phyloP scores from a whole-genome alignment of 2,797 vertebrate species.

The Phyllotis vaccarum region DNA sequence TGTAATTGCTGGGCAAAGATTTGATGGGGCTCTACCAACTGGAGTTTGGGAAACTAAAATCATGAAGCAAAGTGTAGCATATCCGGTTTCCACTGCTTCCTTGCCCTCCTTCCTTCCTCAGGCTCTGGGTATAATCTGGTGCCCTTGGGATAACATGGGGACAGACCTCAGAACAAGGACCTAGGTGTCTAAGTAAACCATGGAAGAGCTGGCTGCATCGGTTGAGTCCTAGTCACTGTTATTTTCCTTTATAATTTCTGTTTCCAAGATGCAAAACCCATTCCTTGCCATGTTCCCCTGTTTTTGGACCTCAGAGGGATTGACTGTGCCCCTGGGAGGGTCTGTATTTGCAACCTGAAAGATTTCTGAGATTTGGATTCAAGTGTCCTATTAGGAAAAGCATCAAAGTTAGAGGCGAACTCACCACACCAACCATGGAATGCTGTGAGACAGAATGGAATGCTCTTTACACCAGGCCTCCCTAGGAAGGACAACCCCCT shows the following conservation, averaged over 20 bases:
- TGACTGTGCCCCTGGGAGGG: not conserved
- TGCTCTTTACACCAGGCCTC: not conserved
- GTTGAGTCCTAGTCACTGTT: not conserved
- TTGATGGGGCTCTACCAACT: rapidly evolving
- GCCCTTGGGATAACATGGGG: not conserved
- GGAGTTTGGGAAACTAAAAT: not conserved
- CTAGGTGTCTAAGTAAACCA: not conserved
- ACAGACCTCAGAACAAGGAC: not conserved
- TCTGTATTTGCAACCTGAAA: not conserved
- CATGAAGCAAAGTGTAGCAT: not conserved
- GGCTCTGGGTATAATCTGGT: not conserved
- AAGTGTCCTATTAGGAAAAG: not conserved
- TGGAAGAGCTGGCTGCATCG: no score
- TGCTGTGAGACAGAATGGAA: rapidly evolving
- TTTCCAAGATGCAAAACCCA: not conserved
- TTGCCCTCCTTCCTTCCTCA: rapidly evolving
- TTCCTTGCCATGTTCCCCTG: no score
- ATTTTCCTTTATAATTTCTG: not conserved
- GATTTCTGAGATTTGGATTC: not conserved
- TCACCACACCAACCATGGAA: rapidly evolving
- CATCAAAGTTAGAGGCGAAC: not conserved
- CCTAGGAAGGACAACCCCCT: rapidly evolving
- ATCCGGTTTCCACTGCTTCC: rapidly evolving
- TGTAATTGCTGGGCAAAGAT: no score
- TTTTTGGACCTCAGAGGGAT: not conserved